Conservation (phyloP, 2,113 vertebrate species). For the Gorsachius goisagi region DNA sequence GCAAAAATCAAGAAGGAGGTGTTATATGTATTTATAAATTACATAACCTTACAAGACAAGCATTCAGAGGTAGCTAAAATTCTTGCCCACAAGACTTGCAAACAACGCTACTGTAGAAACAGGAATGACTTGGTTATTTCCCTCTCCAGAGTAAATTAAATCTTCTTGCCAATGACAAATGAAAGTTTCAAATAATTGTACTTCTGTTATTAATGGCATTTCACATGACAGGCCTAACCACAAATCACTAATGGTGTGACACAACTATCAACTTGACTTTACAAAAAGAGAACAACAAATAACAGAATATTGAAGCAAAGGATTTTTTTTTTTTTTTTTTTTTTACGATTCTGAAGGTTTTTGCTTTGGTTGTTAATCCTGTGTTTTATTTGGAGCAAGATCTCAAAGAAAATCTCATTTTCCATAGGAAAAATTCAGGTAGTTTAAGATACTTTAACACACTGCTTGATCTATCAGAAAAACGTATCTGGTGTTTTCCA, state of each 20-base stretch:
- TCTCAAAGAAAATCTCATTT: neutral
- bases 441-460: neutral
- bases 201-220: neutral
- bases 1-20: neutral
- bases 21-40: neutral
- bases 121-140: neutral
- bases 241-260: neutral
- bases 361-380: neutral
- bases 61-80: neutral
- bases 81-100: neutral
- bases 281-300: neutral
- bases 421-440: neutral
- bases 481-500: rapidly evolving
- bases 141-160: neutral
- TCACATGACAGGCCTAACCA: neutral
- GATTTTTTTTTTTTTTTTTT: neutral
- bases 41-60: neutral
- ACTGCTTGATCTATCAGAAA: neutral
- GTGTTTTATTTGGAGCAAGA: neutral
- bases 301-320: neutral
- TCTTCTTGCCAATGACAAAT: neutral
- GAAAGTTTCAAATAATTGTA: neutral
- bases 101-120: neutral
- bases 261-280: neutral
- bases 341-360: neutral